Evolutionary conservation across 1,140 invertebrate genomes (phyloP).

Genomic region (Phthorimaea operculella): DNA sequence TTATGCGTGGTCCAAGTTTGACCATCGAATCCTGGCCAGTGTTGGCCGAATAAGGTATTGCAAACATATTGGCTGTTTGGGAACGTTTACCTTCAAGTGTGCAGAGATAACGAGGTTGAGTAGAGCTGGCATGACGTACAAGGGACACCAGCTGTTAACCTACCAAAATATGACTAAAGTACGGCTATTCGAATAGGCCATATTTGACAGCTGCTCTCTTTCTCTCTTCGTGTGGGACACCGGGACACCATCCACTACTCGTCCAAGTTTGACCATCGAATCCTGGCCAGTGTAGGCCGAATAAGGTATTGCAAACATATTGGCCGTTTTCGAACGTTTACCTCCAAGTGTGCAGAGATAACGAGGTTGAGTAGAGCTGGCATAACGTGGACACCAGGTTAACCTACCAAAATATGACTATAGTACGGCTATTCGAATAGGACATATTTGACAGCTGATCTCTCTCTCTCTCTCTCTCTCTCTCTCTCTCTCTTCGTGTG

Average conservation of each 20-base stretch:
- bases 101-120: not conserved
- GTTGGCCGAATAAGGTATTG: constrained; percentile 17
- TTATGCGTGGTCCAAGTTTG: constrained; percentile 20
- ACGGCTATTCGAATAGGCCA: no score
- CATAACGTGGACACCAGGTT: not conserved
- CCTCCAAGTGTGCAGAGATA: not conserved
- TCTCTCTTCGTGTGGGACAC: no score
- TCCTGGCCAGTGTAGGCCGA: constrained; percentile 28
- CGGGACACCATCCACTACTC: no score
- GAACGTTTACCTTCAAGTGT: not conserved
- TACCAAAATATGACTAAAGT: no score
- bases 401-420: no score
- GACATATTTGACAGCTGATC: no score
- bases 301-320: constrained; percentile 28
- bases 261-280: constrained; percentile 20
- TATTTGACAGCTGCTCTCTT: no score
- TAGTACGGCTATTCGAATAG: no score
- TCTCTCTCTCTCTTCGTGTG: no score
- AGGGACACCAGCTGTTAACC: no score
- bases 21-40: constrained; percentile 28
- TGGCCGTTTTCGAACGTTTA: constrained; percentile 6
- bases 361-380: not conserved
- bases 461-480: no score
- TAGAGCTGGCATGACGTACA: not conserved
- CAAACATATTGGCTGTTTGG: constrained; percentile 28